Conservation (phyloP, 2,113 vertebrate genomes). For the Fregata magnificens region DNA sequence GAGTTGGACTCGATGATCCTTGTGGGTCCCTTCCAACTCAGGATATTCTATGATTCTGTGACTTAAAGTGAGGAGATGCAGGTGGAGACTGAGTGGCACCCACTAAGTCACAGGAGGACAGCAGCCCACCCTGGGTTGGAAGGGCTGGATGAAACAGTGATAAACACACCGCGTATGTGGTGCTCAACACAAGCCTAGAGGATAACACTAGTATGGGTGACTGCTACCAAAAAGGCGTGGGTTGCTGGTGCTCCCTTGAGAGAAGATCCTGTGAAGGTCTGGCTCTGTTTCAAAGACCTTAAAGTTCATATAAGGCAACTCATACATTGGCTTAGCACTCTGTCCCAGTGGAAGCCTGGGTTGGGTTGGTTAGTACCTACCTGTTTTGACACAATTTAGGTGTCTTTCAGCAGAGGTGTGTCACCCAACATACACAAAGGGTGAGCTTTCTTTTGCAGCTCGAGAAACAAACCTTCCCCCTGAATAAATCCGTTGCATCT, state of each 20-base stretch:
- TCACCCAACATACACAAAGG: not conserved
- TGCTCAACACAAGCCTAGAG: not conserved
- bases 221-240: not conserved
- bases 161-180: rapidly evolving
- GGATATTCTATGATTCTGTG: too few relatives aligned
- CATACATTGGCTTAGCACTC: not conserved
- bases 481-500: not conserved
- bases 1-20: too few relatives aligned
- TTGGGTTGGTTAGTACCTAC: not conserved
- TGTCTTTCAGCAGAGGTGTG: not conserved
- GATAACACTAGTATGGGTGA: rapidly evolving
- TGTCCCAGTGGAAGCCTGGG: not conserved
- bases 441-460: not conserved
- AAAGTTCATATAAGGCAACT: not conserved
- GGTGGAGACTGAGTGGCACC: not conserved
- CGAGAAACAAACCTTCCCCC: not conserved
- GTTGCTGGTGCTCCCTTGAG: not conserved
- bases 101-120: not conserved
- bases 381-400: not conserved
- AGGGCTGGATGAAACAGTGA: not conserved
- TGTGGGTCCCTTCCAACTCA: too few relatives aligned
- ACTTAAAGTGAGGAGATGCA: not conserved
- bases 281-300: not conserved
- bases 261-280: not conserved
- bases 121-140: not conserved